Evolutionary conservation across 2,113 vertebrate species (phyloP).

Genomic region (Hyaena hyaena): DNA sequence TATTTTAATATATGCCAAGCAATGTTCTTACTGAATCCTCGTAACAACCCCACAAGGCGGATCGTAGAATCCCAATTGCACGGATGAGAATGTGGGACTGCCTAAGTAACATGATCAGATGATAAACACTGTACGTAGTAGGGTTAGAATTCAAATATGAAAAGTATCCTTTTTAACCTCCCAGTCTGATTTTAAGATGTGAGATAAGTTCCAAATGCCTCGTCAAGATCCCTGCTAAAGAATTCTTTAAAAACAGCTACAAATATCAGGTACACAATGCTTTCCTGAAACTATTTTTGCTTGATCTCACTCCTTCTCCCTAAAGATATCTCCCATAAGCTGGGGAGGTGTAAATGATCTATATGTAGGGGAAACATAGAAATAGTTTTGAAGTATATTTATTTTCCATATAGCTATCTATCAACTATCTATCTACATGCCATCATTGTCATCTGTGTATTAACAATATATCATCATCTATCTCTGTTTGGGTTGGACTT

Average conservation of each 20-base stretch:
- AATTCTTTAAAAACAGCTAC: neutral
- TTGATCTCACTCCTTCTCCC: neutral
- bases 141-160: neutral
- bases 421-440: no score
- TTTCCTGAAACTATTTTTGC: neutral
- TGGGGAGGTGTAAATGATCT: neutral
- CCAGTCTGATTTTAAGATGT: no score
- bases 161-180: neutral
- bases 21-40: neutral
- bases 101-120: neutral
- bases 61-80: neutral
- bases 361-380: neutral
- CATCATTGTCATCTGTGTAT: no score
- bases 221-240: neutral
- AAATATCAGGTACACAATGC: fast-evolving
- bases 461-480: neutral
- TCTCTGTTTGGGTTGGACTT: neutral
- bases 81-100: neutral
- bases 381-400: neutral
- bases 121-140: neutral
- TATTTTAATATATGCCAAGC: neutral
- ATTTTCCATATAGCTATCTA: neutral
- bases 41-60: no score
- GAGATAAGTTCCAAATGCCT: neutral
- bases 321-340: neutral